Evolutionary conservation across 2,113 vertebrate species (phyloP), one percentile per base, ranked within the genome.

Genomic region (Burhinus bistriatus): DNA sequence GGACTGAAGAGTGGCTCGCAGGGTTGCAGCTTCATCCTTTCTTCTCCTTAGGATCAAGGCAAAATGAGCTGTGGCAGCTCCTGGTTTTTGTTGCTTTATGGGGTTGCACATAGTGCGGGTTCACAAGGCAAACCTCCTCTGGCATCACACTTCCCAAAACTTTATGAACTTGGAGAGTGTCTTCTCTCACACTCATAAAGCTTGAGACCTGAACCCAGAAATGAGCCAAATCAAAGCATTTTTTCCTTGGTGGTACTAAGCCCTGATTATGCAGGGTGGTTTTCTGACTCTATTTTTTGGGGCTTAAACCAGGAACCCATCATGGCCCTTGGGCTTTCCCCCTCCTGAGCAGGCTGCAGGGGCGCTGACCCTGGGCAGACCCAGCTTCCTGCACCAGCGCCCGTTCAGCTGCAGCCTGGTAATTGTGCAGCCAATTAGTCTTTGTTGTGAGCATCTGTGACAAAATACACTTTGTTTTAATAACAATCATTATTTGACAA

Each of bases 381-480:
- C 52, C 86, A 85, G 55, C 85, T 94, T 91, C 95, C 89, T 94
- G 88, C 84, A 69, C 76, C 72, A 80, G 47, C 0, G 0, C 71
- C 25, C 3, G 5, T 92, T 96, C 59, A 97, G 55, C 78, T 2
- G 2, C 55, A 81, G 72, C 76, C 75, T 68, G 40, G 84, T 96
- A 95, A 94, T 94, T 85, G 92, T 73, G 85, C 82, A 92, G 71
- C 95, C 92, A 94, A 89, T 95, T 95, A 96, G 71, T 85, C 95
- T 90, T 95, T 89, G 86, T 93, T 97, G 69, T 0, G 4, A 97
- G 78, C 73, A 71, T 91, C 88, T 93, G 89, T 95, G 92, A 93
- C 93, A 97, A 97, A 96, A 93, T 94, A 73, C 58, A 86, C 82
- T 89, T 92, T 93, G 87, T 97, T 95, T 96, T 96, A 96, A 93